A percentile compares a stretch with the other conserved stretches of the same genome.
phyloP scores from a whole-genome alignment of 2,113 vertebrate genomes.

The Dipodomys ordii region DNA sequence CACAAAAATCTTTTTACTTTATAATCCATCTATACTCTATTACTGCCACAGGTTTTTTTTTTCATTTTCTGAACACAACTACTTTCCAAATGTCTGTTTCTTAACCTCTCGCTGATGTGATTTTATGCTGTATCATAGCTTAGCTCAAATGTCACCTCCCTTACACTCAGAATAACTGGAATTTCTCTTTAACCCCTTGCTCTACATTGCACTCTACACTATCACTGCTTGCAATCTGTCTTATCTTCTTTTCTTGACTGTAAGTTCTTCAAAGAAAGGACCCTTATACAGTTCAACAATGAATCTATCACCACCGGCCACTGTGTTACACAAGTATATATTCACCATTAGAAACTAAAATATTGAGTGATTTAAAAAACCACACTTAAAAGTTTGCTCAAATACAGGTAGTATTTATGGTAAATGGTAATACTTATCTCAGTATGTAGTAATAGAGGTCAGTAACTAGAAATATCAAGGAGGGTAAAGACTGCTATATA shows the following conservation, averaged over 20 bases:
- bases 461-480: constrained; percentile 21
- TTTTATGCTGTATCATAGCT: background rate
- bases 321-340: constrained; percentile 12
- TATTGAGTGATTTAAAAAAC: background rate
- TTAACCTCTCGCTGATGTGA: constrained; percentile 10
- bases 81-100: background rate
- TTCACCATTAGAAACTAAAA: background rate
- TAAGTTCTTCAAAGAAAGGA: constrained; percentile 7
- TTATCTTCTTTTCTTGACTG: background rate
- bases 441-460: constrained; percentile 21
- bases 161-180: background rate
- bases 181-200: constrained; percentile 18
- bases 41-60: background rate
- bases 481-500: constrained; percentile 3
- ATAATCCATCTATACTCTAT: background rate
- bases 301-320: background rate
- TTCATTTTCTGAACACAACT: constrained; percentile 37
- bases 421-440: background rate
- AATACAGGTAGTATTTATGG: background rate
- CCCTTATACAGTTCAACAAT: background rate
- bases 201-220: background rate
- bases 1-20: background rate
- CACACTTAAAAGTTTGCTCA: constrained; percentile 30
- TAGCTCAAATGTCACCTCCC: constrained; percentile 7
- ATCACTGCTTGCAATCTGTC: background rate